Conservation (phyloP, 23 tunicate genomes). For the Phallusia fumigata region DNA sequence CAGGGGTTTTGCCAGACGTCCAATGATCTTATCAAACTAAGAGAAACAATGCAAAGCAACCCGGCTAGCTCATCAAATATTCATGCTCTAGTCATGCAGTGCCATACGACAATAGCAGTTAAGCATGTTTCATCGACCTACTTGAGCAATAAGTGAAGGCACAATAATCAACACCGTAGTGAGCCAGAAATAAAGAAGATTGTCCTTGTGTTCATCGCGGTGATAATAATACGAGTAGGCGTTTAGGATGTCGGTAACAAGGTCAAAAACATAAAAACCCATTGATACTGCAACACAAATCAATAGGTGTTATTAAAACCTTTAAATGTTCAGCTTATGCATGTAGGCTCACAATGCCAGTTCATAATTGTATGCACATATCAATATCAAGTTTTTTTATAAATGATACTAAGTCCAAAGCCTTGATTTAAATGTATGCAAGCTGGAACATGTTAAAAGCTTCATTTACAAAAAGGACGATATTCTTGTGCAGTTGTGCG, state of each 20-base stretch:
- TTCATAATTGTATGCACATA: too few relatives aligned
- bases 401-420: too few relatives aligned
- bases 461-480: constrained; percentile 19
- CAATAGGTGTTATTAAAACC: too few relatives aligned
- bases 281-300: constrained; percentile 64
- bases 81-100: not conserved
- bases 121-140: constrained; percentile 14
- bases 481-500: too few relatives aligned
- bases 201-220: constrained; percentile 33
- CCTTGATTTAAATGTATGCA: too few relatives aligned
- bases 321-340: too few relatives aligned
- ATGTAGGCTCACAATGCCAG: too few relatives aligned
- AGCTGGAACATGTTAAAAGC: too few relatives aligned
- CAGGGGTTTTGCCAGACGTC: not conserved
- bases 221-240: constrained; percentile 47
- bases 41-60: not conserved
- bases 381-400: too few relatives aligned
- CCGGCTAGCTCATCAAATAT: not conserved
- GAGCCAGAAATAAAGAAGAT: constrained; percentile 51
- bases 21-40: not conserved
- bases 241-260: constrained; percentile 67
- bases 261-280: constrained; percentile 61
- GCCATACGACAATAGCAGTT: constrained; percentile 13
- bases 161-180: constrained; percentile 54
- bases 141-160: constrained; percentile 71